A percentile compares a stretch with the other conserved stretches of the same genome.
These are phyloP conservation scores for Larimichthys crocea DNA, from an alignment of 2,113 vertebrate genomes.

Conservation along the genomic window DNA sequence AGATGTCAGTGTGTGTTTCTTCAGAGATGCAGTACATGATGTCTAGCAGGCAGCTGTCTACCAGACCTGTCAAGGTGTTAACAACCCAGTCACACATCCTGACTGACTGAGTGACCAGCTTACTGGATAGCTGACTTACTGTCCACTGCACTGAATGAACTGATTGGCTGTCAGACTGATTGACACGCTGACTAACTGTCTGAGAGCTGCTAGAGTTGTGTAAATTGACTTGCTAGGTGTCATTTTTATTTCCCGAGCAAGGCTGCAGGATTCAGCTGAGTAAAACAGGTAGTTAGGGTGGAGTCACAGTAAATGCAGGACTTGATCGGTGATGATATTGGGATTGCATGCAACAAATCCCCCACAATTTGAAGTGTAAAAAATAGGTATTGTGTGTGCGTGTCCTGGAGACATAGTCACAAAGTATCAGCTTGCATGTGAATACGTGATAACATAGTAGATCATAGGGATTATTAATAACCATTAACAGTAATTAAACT, in stretches of 20 bases:
- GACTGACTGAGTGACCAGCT: conserved; percentile 42
- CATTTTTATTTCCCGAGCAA: background rate
- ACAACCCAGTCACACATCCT: conserved; percentile 30
- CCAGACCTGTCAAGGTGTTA: conserved; percentile 34
- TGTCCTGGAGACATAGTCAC: background rate
- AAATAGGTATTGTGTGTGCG: no score
- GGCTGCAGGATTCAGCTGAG: background rate
- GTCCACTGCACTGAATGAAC: background rate
- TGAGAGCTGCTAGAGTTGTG: background rate
- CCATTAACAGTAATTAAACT: background rate
- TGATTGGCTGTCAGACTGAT: conserved; percentile 32
- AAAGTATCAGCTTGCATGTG: background rate
- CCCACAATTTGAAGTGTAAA: background rate
- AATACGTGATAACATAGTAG: background rate
- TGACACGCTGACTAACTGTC: conserved; percentile 1
- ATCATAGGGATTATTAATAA: background rate
- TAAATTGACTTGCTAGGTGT: conserved; percentile 1
- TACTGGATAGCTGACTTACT: conserved; percentile 21
- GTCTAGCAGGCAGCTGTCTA: conserved; percentile 36
- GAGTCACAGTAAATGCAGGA: background rate
- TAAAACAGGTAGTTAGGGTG: background rate
- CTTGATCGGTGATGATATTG: background rate
- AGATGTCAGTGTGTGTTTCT: conserved; percentile 40
- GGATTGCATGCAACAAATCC: background rate
- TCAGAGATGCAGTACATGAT: conserved; percentile 25